phyloP scores from a whole-genome alignment of 2,113 vertebrate genomes.

The Parus major region DNA sequence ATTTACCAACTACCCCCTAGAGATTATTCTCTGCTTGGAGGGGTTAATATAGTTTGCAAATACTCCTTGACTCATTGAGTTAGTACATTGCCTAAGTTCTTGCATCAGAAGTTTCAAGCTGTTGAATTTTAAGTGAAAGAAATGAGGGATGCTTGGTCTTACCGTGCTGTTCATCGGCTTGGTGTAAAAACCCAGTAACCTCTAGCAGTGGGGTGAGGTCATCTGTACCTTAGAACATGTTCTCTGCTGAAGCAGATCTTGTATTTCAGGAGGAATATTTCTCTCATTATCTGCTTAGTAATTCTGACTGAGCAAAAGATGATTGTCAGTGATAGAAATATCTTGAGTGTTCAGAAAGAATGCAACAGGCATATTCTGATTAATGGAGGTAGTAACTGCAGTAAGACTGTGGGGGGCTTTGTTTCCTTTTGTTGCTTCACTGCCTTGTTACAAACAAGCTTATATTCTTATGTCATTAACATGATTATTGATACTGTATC shows the following conservation, averaged over 20 bases:
- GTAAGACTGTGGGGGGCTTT: not conserved
- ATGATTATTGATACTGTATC: not conserved
- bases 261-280: not conserved
- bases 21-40: not conserved
- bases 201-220: not conserved
- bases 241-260: not conserved
- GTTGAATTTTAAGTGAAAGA: not conserved
- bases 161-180: not conserved
- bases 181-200: not conserved
- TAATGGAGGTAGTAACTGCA: not conserved
- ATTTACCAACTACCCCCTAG: not conserved
- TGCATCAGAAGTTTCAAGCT: not conserved
- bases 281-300: not conserved
- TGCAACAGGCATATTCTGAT: not conserved
- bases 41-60: not conserved
- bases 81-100: not conserved
- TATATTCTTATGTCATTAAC: not conserved
- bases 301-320: not conserved
- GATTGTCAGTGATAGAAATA: rapidly evolving
- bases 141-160: not conserved
- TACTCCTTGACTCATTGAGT: not conserved
- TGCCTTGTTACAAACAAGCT: not conserved
- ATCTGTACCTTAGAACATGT: not conserved
- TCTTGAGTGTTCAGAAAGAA: not conserved
- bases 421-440: not conserved